Evolutionary conservation across 2,797 vertebrate genomes (phyloP).

Genomic region (Emys orbicularis): DNA sequence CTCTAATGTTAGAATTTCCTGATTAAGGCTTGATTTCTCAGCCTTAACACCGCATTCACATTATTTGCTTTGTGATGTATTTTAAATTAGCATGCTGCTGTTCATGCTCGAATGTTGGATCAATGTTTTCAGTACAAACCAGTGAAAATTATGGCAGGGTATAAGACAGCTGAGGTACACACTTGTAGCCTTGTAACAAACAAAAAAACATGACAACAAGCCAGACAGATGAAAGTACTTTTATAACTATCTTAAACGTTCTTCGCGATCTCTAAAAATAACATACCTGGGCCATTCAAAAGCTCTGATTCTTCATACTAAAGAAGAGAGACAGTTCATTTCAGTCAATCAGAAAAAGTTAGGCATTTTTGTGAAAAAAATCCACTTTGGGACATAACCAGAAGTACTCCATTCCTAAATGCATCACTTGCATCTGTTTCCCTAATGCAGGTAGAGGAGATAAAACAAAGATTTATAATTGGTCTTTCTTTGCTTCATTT

Average conservation of each 20-base stretch:
- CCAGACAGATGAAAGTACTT: not conserved
- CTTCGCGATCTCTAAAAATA: not conserved
- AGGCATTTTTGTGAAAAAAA: not conserved
- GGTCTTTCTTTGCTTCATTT: not conserved
- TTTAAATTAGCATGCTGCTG: not conserved
- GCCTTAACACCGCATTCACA: not conserved
- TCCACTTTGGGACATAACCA: not conserved
- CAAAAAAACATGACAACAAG: not conserved
- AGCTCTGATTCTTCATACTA: constrained; percentile 10
- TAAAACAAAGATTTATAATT: fast-evolving
- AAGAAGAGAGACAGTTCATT: not conserved
- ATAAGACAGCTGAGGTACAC: fast-evolving
- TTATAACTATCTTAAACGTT: not conserved
- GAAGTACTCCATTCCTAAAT: fast-evolving
- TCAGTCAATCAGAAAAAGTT: not conserved
- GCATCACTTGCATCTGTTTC: not conserved
- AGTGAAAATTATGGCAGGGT: fast-evolving
- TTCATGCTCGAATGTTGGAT: fast-evolving
- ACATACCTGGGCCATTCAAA: not conserved
- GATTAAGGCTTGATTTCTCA: fast-evolving
- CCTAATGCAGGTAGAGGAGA: fast-evolving
- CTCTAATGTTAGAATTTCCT: fast-evolving
- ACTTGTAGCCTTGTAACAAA: fast-evolving
- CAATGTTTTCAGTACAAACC: not conserved
- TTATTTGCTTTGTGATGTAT: not conserved